phyloP scores from a whole-genome alignment of 2,888 invertebrate genomes.

The Pyrocoelia pectoralis region DNA sequence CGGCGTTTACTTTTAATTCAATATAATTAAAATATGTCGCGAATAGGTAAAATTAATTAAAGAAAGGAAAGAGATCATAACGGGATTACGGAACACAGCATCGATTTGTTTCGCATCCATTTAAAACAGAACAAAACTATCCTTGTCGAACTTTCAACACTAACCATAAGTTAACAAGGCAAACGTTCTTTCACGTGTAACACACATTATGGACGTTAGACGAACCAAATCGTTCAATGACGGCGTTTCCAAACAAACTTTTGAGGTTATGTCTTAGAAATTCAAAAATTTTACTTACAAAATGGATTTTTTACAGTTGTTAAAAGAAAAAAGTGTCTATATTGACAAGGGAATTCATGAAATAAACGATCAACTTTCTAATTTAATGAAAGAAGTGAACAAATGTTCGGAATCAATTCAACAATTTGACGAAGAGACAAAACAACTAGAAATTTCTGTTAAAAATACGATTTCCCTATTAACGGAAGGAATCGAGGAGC shows the following conservation, averaged over 20 bases:
- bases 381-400: neutral
- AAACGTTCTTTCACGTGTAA: too few species aligned
- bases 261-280: neutral
- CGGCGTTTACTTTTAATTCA: neutral
- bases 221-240: neutral
- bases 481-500: neutral
- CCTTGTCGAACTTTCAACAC: too few species aligned
- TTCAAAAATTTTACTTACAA: neutral
- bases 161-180: too few species aligned
- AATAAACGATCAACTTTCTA: neutral
- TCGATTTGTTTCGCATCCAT: neutral
- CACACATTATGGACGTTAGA: too few species aligned
- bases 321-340: constrained; percentile 1
- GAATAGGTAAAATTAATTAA: neutral
- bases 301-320: neutral
- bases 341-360: constrained; percentile 10
- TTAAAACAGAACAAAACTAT: neutral
- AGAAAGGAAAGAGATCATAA: neutral
- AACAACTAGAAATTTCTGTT: neutral
- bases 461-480: neutral
- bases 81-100: constrained; percentile 1
- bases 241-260: neutral
- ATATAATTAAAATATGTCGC: neutral
- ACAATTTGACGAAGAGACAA: neutral
- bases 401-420: neutral